Percentiles rank a stretch among this genome's conserved stretches.
These are phyloP conservation scores for Synergus itoensis DNA, from an alignment of 2,888 invertebrate species.

Conservation along the genomic window DNA sequence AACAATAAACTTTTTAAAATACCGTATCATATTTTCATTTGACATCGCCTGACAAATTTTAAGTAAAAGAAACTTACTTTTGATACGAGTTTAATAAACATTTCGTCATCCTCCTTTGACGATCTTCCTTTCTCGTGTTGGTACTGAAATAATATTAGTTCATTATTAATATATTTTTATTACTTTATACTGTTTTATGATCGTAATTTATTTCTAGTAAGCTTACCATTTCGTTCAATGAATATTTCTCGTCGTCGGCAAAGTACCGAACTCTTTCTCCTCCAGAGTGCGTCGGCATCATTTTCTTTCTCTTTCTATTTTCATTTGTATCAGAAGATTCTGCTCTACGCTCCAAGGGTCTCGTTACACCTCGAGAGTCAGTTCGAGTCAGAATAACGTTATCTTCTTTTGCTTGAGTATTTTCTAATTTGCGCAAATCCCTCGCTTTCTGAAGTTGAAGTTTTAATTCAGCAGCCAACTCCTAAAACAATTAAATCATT, in stretches of 20 bases:
- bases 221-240: conserved; percentile 89
- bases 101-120: conserved; percentile 88
- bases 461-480: conserved; percentile 85
- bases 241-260: conserved; percentile 93
- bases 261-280: conserved; percentile 89
- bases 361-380: conserved; percentile 82
- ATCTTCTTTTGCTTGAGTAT: conserved; percentile 51
- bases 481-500: conserved; percentile 66
- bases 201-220: conserved; percentile 28
- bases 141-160: conserved; percentile 79
- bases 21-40: background rate
- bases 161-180: conserved; percentile 30
- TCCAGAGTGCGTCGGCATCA: conserved; percentile 84
- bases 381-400: conserved; percentile 84
- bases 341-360: conserved; percentile 81
- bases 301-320: conserved; percentile 79
- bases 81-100: conserved; percentile 87
- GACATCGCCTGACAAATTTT: background rate
- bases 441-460: conserved; percentile 86
- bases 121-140: conserved; percentile 89
- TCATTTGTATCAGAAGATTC: conserved; percentile 68
- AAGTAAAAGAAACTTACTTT: conserved; percentile 68
- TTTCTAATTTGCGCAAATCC: conserved; percentile 71
- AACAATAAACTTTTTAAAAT: conserved; percentile 12
- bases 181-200: conserved; percentile 43